Base-by-base conservation (phyloP, 2,113 vertebrate genomes). In the Sisor rabdophorus region DNA sequence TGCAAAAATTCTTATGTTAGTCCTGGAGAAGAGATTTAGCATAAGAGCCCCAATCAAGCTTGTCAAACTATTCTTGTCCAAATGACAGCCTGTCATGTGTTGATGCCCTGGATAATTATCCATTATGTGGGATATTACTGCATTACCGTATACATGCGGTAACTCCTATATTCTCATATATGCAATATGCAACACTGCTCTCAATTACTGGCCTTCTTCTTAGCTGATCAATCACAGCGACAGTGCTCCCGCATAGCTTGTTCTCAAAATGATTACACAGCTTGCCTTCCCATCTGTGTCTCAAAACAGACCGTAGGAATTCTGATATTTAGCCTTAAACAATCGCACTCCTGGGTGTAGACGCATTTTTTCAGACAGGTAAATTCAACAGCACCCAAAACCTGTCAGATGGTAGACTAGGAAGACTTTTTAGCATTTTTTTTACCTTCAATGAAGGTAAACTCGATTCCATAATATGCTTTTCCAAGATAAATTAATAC, bases 201-300 rank as follows among this genome's bases (percentile, higher is more conserved):
- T 47, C 52, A 64, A 71, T 75, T 65, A 80, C 65, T 36, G 22
- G 40, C 47, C 30, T 52, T 67, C 60, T 65, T 44, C 65, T 75
- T 71, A 53, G 54, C 24, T 13, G 55, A 78, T 83, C 75, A 75
- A 75, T 83, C 82, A 69, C 11, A 52, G 59, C 30, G 44, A 78
- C 68, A 68, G 79, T 30, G 30, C 20, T 71, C 47, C 60, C 15
- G 17, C 55, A 59, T 59, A 61, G 32, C 32, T n/a, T 30, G 80
- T 68, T 75, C 82, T 73, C 17, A 20, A 36, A 77, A 60, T 75
- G 77, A 84, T 77, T 71, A 71, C 71, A 60, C 69, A 65, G 53
- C 77, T 75, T 60, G 16, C 16, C 54, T 60, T 55, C 32, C 74
- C 82, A 81, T 79, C 82, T 77, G 82, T 61, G 78, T 54, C 79